Evolutionary conservation across 2,888 invertebrate genomes (phyloP), one percentile per base, ranked within the genome.

Genomic region (Phortica okadai): DNA sequence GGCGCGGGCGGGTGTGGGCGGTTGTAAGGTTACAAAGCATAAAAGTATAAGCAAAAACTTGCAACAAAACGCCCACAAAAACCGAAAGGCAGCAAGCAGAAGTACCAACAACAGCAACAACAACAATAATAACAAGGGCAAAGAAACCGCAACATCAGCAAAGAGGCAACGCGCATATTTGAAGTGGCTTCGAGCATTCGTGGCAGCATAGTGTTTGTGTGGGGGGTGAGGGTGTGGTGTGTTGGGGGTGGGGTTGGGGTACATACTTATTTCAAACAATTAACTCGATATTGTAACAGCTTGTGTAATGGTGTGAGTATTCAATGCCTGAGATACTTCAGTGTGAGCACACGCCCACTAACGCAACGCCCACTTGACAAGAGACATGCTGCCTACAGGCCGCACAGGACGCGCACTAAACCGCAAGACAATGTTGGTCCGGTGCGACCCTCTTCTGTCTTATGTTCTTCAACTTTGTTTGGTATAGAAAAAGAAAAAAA

Each of bases 211-310:
- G 74, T 16, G 78, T 45, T 66, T 79, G 74, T 76, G 74, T 70
- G 50, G 62, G 62, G 66, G 77, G 56, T 59, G 58, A 5, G 11
- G 56, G 7, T 16, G 1, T 42, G 69, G 33, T 58, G 44, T 45
- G 45, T 45, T 14, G 50, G 14, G 50, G 50, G 5, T 50, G 50
- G 14, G 50, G 2, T 8, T 66, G 78, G 56, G 80, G 80, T 82
- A 76, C 86, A 73, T 88, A 86, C 88, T 86, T 86, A 86, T 86
- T 86, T 86, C 88, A 88, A 88, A 88, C 86, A 86, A 86, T 86
- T 86, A 88, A 88, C 88, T 89, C 83, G 87, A 89, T 88, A 88
- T 89, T 88, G 89, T 87, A 87, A 84, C 89, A 81, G 84, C 85
- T 83, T 82, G 42, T 4, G 2, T 50, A 16, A 62, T 33, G 33